These are phyloP conservation scores for Pitangus sulphuratus DNA, from an alignment of 2,797 vertebrate species.

Conservation along the genomic window DNA sequence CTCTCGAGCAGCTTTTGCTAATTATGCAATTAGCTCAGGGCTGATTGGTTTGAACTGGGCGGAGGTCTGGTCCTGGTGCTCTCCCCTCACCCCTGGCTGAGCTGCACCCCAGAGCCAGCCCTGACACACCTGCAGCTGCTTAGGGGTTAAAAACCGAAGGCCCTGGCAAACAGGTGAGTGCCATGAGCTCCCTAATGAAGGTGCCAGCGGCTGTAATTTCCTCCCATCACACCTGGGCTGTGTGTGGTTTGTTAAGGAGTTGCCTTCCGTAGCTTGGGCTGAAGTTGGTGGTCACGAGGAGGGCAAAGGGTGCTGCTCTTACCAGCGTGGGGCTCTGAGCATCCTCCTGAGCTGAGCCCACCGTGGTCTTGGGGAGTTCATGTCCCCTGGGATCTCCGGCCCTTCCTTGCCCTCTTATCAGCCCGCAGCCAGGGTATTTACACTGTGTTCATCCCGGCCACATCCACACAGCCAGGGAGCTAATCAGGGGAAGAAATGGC, in stretches of 20 bases:
- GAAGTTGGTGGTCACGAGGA: not conserved
- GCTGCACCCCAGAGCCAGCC: not conserved
- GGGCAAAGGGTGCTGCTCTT: fast-evolving
- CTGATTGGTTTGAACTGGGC: not conserved
- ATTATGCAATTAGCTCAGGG: constrained; percentile 1
- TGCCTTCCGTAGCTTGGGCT: fast-evolving
- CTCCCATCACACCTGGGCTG: not conserved
- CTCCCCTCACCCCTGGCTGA: too few relatives aligned
- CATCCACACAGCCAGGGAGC: fast-evolving
- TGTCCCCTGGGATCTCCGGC: not conserved
- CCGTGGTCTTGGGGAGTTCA: fast-evolving
- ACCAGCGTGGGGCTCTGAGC: fast-evolving
- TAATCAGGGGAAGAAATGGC: not conserved
- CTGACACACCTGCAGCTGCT: not conserved
- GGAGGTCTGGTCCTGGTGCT: not conserved
- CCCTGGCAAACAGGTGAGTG: not conserved
- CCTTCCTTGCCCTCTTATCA: not conserved
- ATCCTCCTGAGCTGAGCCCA: not conserved
- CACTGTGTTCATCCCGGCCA: fast-evolving
- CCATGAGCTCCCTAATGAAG: not conserved
- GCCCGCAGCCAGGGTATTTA: fast-evolving
- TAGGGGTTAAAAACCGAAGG: not conserved
- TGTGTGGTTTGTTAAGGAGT: not conserved
- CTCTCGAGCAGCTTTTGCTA: not conserved
- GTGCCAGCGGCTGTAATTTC: not conserved